Evolutionary conservation across 2,888 invertebrate genomes (phyloP), one percentile per base, ranked within the genome.

Genomic region (Euzetes globulus): DNA sequence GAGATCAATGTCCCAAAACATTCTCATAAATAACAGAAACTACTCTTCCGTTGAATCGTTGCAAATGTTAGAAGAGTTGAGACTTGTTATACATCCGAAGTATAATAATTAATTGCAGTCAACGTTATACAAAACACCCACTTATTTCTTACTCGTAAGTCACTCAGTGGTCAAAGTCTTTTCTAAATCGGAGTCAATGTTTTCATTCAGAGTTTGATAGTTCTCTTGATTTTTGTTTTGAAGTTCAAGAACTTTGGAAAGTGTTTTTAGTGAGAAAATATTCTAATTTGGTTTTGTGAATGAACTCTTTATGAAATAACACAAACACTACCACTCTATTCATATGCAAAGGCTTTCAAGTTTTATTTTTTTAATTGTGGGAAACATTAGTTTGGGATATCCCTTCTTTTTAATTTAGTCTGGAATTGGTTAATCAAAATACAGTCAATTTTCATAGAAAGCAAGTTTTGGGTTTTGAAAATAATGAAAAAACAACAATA

Each of bases 341-440:
- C 7, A 9, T 13, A 41, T 4, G 13, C 41, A 41, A 41, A 13
- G 13, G 41, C 7, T 11, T 41, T 41, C 33, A 33, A 33, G 33
- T 41, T 41, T 41, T 41, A 41, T 13, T 41, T 41, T n/a, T n/a
- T n/a, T n/a, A n/a, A n/a, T n/a, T 52, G 19, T 52, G 25, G 52
- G 52, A 19, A 52, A 41, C 41, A 41, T 41, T 41, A 41, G 13
- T 41, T 68, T 45, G 68, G 68, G 68, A 68, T 68, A 68, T 68
- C 68, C 68, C 68, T 41, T 33, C 7, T 68, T 68, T 41, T 11
- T 19, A 68, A 19, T 41, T 55, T 9, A 63, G 22, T 60, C 15
- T 25, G 17, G 41, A 41, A 41, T 41, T 41, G 13, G 13, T n/a
- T 13, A 41, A 33, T 33, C 33, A 33, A 33, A 33, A 41, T 41